phyloP scores from a whole-genome alignment of 92 coral and sea anemone species.

The Umimayanthus chanpuru region DNA sequence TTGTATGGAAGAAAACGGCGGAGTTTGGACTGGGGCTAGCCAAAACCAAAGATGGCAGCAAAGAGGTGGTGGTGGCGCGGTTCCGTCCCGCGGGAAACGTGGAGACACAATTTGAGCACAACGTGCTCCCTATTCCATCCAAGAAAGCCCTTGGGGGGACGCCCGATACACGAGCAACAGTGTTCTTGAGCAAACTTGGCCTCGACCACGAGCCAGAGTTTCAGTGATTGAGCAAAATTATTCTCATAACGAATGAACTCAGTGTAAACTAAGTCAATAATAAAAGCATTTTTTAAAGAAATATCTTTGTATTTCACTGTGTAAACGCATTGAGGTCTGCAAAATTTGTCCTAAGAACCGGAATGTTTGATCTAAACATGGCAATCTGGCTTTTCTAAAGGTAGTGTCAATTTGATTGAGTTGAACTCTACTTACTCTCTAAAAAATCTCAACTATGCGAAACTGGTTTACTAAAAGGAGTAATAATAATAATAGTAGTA shows the following conservation, averaged over 20 bases:
- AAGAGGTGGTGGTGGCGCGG: slow-evolving; percentile 71
- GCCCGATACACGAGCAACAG: background rate
- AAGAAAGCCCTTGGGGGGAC: background rate
- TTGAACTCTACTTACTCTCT: too few species aligned
- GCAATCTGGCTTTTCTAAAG: too few species aligned
- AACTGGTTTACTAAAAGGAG: too few species aligned
- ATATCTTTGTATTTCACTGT: too few species aligned
- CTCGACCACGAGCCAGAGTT: background rate
- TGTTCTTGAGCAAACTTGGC: background rate
- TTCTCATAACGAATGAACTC: background rate
- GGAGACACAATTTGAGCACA: slow-evolving; percentile 53
- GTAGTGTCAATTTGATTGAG: too few species aligned
- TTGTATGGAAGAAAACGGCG: slow-evolving; percentile 70
- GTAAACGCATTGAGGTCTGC: too few species aligned
- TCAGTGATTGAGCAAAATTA: background rate
- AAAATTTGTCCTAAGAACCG: too few species aligned
- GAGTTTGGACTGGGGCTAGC: slow-evolving; percentile 76
- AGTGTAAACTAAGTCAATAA: background rate
- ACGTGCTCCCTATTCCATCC: slow-evolving; percentile 54
- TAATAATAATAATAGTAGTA: too few species aligned
- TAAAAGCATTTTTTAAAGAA: too few species aligned
- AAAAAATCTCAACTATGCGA: too few species aligned
- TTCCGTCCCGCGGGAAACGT: slow-evolving; percentile 82
- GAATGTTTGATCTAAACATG: too few species aligned
- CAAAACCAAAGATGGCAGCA: slow-evolving; percentile 51